A percentile compares a stretch with the other conserved stretches of the same genome.
These are phyloP conservation scores for Hydrotaea cyrtoneurina DNA, from an alignment of 2,888 invertebrate genomes.

Conservation along the genomic window DNA sequence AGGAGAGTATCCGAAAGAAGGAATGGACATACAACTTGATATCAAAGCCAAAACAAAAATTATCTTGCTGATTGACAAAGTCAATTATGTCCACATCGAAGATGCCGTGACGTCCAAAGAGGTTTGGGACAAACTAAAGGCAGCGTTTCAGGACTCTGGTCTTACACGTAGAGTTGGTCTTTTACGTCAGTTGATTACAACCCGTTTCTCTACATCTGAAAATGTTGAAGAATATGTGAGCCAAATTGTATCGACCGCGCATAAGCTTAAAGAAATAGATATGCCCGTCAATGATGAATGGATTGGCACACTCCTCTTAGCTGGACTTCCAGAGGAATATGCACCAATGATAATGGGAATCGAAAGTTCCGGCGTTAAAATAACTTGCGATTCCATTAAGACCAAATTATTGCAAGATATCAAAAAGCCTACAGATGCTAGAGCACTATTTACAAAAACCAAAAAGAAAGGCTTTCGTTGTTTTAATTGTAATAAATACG, in stretches of 20 bases:
- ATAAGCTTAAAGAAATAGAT: slow-evolving; percentile 7
- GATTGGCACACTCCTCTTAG: slow-evolving; percentile 50
- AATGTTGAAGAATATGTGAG: too few relatives aligned
- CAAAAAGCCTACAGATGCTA: background rate
- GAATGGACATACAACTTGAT: slow-evolving; percentile 26
- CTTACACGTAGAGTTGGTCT: slow-evolving; percentile 27
- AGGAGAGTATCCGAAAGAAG: slow-evolving; percentile 31
- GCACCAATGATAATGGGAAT: slow-evolving; percentile 59
- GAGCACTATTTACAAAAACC: background rate
- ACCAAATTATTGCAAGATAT: slow-evolving; percentile 55
- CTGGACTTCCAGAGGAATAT: slow-evolving; percentile 54
- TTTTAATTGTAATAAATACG: slow-evolving; percentile 37
- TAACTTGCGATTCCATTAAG: slow-evolving; percentile 45
- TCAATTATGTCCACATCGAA: too few relatives aligned
- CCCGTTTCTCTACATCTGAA: slow-evolving; percentile 11
- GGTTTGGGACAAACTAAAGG: slow-evolving; percentile 58
- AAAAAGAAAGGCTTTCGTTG: slow-evolving; percentile 33
- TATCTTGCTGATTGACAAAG: too few relatives aligned
- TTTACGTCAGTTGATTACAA: slow-evolving; percentile 42
- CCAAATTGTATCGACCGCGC: slow-evolving; percentile 37
- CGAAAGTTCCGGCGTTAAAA: slow-evolving; percentile 52
- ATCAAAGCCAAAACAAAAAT: too few relatives aligned
- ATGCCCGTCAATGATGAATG: slow-evolving; percentile 55
- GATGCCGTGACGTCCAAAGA: slow-evolving; percentile 46
- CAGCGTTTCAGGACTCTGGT: slow-evolving; percentile 49